phyloP scores from a whole-genome alignment of 2,113 vertebrate species.

The Apodemus sylvaticus region DNA sequence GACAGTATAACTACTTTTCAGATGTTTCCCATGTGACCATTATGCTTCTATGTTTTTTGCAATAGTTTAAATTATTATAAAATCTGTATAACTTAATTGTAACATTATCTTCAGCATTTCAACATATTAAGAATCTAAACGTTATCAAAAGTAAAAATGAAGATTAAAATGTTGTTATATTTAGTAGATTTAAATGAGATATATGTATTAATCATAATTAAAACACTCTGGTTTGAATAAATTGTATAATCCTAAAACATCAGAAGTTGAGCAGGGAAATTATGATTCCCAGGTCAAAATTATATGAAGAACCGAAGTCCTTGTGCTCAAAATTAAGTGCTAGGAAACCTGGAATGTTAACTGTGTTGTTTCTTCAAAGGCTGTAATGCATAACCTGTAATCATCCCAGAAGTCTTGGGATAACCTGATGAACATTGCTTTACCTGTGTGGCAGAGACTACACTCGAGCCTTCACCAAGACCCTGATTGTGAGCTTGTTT shows the following conservation, averaged over 20 bases:
- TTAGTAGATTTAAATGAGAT: neutral
- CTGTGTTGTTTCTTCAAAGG: neutral
- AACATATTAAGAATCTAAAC: neutral
- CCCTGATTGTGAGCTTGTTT: neutral
- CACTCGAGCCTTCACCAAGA: neutral
- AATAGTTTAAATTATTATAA: neutral
- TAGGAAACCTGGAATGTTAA: neutral
- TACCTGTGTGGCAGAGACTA: neutral
- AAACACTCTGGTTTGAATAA: neutral
- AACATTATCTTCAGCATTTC: neutral
- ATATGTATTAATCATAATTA: neutral
- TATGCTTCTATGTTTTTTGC: neutral
- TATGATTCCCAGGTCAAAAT: neutral
- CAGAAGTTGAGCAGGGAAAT: neutral
- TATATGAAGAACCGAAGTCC: neutral
- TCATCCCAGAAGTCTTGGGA: neutral
- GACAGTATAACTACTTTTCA: neutral
- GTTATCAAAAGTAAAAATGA: neutral
- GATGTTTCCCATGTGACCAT: neutral
- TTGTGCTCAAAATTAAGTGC: neutral
- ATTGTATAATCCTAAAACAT: neutral
- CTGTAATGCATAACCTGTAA: neutral
- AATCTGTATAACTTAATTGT: no score
- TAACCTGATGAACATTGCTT: neutral
- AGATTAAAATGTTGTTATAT: neutral